These are phyloP conservation scores for Xestia rhomboidea DNA, from an alignment of 2,888 invertebrate species.

Conservation along the genomic window DNA sequence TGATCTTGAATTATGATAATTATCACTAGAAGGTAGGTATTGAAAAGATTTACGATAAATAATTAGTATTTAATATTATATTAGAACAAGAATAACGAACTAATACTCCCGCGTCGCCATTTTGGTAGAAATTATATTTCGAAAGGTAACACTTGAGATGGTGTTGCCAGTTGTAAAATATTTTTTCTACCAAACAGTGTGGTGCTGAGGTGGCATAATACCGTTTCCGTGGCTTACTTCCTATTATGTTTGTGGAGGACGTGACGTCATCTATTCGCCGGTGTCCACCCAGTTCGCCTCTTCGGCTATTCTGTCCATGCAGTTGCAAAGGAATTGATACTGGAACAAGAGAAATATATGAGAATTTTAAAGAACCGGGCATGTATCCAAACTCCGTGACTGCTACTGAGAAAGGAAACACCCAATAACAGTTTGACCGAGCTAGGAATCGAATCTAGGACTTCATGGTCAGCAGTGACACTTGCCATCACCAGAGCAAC, in stretches of 20 bases:
- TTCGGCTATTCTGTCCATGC: constrained; percentile 98
- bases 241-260: constrained; percentile 39
- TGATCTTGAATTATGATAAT: constrained; percentile 36
- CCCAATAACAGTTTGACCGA: not conserved
- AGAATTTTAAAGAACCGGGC: not conserved
- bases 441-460: not conserved
- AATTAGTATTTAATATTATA: constrained; percentile 60
- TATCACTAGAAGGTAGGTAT: constrained; percentile 56
- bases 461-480: not conserved
- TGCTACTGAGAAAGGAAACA: not conserved
- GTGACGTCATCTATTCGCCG: constrained; percentile 91
- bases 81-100: constrained; percentile 63
- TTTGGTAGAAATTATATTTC: constrained; percentile 61
- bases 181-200: constrained; percentile 60
- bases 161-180: constrained; percentile 41
- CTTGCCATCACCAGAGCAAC: rapidly evolving
- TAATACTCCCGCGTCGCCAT: constrained; percentile 61
- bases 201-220: constrained; percentile 63
- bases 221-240: constrained; percentile 63
- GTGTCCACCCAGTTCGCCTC: constrained; percentile 96
- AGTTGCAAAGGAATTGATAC: constrained; percentile 97
- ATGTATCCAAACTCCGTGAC: not conserved
- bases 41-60: constrained; percentile 61
- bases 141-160: constrained; percentile 32
- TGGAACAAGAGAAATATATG: constrained; percentile 84